Conservation (phyloP, 2,797 vertebrate species). For the Coregonus suidteri region DNA sequence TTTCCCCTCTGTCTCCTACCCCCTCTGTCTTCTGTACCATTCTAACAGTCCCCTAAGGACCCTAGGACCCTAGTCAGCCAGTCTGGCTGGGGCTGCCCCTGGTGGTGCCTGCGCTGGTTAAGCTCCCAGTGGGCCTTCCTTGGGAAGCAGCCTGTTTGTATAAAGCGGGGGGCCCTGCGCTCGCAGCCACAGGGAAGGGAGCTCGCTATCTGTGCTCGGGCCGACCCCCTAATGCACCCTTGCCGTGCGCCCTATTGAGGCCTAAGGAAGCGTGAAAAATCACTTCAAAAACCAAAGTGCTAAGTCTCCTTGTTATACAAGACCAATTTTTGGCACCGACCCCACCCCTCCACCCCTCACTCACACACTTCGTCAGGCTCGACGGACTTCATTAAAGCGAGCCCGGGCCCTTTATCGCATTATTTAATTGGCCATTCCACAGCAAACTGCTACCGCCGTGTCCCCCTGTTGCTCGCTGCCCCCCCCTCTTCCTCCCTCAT, state of each 20-base stretch:
- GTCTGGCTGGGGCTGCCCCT: slow-evolving; percentile 71
- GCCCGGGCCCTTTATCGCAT: slow-evolving; percentile 68
- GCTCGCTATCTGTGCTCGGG: slow-evolving; percentile 69
- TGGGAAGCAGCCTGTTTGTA: slow-evolving; percentile 66
- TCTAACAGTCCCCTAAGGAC: slow-evolving; percentile 71
- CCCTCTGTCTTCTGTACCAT: slow-evolving; percentile 63
- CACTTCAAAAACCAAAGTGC: slow-evolving; percentile 76
- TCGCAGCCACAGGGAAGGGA: slow-evolving; percentile 48
- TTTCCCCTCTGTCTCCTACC: slow-evolving; percentile 53
- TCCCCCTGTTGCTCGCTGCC: slow-evolving; percentile 30
- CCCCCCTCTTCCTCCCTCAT: slow-evolving; percentile 6
- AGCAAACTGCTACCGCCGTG: slow-evolving; percentile 64
- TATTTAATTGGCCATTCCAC: slow-evolving; percentile 79
- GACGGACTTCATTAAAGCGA: slow-evolving; percentile 75
- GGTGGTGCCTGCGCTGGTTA: slow-evolving; percentile 68
- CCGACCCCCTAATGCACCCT: slow-evolving; percentile 65
- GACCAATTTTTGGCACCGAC: slow-evolving; percentile 73
- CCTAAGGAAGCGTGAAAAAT: slow-evolving; percentile 81
- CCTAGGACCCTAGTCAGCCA: slow-evolving; percentile 64
- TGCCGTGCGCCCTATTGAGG: slow-evolving; percentile 76
- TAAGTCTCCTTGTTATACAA: slow-evolving; percentile 81
- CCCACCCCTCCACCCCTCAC: slow-evolving; percentile 54
- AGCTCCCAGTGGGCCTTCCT: slow-evolving; percentile 64
- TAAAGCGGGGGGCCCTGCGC: slow-evolving; percentile 32
- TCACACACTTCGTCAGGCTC: slow-evolving; percentile 50